Base-by-base conservation (phyloP, 2,113 vertebrate species). In the Eclectus roratus region DNA sequence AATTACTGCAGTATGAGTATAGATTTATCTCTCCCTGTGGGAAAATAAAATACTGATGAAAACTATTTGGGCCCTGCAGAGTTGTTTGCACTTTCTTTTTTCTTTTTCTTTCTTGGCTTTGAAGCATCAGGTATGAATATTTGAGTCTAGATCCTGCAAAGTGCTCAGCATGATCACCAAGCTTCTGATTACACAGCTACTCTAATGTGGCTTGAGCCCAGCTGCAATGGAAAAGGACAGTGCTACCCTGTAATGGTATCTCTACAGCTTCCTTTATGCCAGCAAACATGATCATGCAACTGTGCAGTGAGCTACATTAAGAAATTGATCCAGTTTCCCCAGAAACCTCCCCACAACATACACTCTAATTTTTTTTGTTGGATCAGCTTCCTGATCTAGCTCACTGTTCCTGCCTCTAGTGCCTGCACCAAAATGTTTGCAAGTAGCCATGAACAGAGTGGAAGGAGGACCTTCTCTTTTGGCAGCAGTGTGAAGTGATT, bases 401-500 rank as follows among this genome's bases (percentile, higher is more conserved):
- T 7, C 21, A 0, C n/a, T 9, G 2, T 13, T 70, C 37, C 69
- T 73, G 68, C 80, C 46, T 24, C 24, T 4, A 2, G 1, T 6
- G 31, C 53, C 71, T 11, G 44, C 16, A 3, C 11, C 14, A 0
- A 35, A 72, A 5, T 9, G 4, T 2, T 7, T 19, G 46, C 23
- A 3, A 7, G 44, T 2, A 19, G 47, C 46, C 1, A 0, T 0
- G 2, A 2, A 1, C 29, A 19, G 65, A 7, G 4, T 27, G 35
- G 33, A 10, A 1, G 10, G 41, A 33, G 37, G 11, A 19, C 53
- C 55, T 93, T 31, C 50, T 49, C 41, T n/a, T 60, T 4, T 27
- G 64, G 79, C 74, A 70, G 76, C 4, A 5, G 1, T 0, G 7
- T 6, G 9, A 6, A 10, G 5, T 9, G 29, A 2, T 68, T 23